Base-by-base conservation (phyloP, 30 jellyfish, hydroid and myxozoan species). In the Aurelia sp. region DNA sequence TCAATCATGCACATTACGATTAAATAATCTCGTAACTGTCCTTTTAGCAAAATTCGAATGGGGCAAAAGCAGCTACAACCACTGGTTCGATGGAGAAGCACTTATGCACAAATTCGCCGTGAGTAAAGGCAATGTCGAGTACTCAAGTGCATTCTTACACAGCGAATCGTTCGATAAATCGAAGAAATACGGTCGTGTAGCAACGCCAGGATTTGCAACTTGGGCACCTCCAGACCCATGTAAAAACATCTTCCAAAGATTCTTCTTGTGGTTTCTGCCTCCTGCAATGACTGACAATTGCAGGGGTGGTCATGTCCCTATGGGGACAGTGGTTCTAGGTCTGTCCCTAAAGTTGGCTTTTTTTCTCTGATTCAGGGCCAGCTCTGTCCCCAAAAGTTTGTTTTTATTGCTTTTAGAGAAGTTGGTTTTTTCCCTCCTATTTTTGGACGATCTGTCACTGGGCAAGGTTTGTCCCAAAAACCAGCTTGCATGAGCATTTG, bases 51-150 rank as follows among this genome's bases (percentile, higher is more conserved):
- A 79, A 50, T 79, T 31, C 73, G 83, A 88, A 63, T 88, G 96
- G 96, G 91, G 91, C 20, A 72, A 70, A 66, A 61, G 69, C 20
- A 19, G 71, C 7, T 88, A 88, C 84, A 78, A 78, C 20, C 96
- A 88, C 63, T 88, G 96, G 96, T 88, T 88, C 68, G 96, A 88
- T 21, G 96, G 96, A 6, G 92, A 78, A 11, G 87, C 92, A 1
- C 27, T 88, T 33, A 79, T 88, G 52, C 59, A 76, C 40, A 58
- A 88, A 47, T 88, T 88, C 33, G 89, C 61, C 76, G 48, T 88
- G 4, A 21, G 44, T 16, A 60, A 88, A 55, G 96, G 96, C 22
- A 44, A 72, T 4, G 96, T 79, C 35, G 69, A 59, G 13, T 59
- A 18, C 69, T 59, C 69, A 59, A 59, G 69, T 59, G 33, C 33